These are phyloP conservation scores for Lasioglossum oenotherae DNA, from an alignment of 2,888 invertebrate species.

Conservation along the genomic window DNA sequence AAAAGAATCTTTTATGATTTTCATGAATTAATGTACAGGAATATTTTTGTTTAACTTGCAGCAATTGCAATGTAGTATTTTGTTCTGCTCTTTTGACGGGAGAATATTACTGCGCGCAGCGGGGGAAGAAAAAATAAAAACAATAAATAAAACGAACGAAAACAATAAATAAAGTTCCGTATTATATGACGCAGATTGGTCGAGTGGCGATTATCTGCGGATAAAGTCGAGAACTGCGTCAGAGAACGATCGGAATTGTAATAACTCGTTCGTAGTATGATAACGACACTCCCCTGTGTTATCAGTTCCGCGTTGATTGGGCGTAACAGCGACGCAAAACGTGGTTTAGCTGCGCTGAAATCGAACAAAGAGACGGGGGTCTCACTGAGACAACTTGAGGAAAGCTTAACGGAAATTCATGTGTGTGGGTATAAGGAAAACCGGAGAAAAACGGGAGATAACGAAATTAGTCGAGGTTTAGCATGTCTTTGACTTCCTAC, in stretches of 20 bases:
- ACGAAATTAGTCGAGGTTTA: neutral
- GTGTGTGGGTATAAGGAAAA: neutral
- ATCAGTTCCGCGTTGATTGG: conserved; percentile 31
- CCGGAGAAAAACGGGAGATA: neutral
- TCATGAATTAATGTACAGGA: neutral
- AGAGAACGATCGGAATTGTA: conserved; percentile 1
- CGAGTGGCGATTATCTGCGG: conserved; percentile 5
- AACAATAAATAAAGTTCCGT: neutral
- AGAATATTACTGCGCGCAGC: neutral
- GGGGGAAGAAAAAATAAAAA: neutral
- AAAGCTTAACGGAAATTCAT: neutral
- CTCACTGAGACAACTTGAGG: neutral
- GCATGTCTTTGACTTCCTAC: neutral
- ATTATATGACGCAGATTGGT: conserved; percentile 27
- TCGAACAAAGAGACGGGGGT: neutral
- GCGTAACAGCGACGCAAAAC: neutral
- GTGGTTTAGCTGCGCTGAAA: neutral
- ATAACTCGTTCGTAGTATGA: conserved; percentile 16
- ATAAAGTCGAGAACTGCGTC: conserved; percentile 13
- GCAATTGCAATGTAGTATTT: neutral
- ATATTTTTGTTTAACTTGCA: neutral
- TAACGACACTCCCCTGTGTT: conserved; percentile 3
- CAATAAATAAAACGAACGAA: neutral
- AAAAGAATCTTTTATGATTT: neutral
- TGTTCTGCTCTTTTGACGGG: neutral